Evolutionary conservation across 1,140 invertebrate genomes (phyloP), one percentile per base, ranked within the genome.

Genomic region (Drosophila auraria): DNA sequence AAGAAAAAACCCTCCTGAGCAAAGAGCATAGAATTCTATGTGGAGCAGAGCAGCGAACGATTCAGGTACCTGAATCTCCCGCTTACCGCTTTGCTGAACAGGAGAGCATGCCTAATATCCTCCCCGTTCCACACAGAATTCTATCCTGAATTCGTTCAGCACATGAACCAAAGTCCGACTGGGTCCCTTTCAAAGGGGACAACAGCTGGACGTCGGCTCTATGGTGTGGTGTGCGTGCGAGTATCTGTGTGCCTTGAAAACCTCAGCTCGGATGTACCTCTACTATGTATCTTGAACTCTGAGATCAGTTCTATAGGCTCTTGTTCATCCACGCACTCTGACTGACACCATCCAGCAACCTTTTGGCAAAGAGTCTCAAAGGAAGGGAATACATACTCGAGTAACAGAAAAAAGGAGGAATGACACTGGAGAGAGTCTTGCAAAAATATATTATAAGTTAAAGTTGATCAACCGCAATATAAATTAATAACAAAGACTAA

Each of bases 401-500:
- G 5, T 36, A 15, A 8, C 15, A 5, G 3, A 42, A 17, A 30
- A 5, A 17, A 17, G 2, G 3, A 7, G n/a, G 27, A 51, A 7
- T 36, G 17, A 27, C 27, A 49, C 3, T 49, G 20, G 17, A 5
- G 11, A 20, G 12, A 36, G 25, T 6, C 14, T 36, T 63, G 44
- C 44, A 25, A 64, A 40, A 68, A 63, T 9, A 15, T 6, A 42
- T 40, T 33, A 17, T 57, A 60, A 77, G 74, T 62, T 65, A 42
- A 66, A 76, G 66, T 68, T 72, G 49, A 60, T 79, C 72, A 82
- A 71, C 72, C 50, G 62, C 78, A 70, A 58, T 82, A 82, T 80
- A 62, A 73, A 73, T 70, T 77, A 78, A 80, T 61, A 80, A 62
- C 51, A 82, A 70, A 69, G 50, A 47, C 57, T 64, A 49, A 71